Base-by-base conservation (phyloP, 2,888 invertebrate genomes). In the Parnassius orleans region DNA sequence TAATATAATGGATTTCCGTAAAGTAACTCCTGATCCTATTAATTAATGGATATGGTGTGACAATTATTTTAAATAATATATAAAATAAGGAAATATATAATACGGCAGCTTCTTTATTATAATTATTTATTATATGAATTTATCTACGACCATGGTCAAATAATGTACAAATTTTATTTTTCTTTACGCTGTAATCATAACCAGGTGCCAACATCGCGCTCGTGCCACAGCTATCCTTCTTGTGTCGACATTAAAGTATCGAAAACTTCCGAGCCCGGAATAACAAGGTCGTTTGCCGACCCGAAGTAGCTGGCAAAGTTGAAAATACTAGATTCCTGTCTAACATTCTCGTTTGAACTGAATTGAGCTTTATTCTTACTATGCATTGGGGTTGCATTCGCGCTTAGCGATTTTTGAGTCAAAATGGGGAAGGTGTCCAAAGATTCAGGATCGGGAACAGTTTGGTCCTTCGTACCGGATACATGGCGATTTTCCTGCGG, bases 291-390 rank as follows among this genome's bases (percentile, higher is more conserved):
- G 51, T 91, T 90, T 52, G 92, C 91, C 3, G 87, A 86, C 1
- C 92, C 89, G 73, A 95, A 95, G 77, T 95, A 95, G 74, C 93
- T 95, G 0, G 94, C 90, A 69, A 94, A 94, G 69, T 93, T 93
- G 71, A 94, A 94, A 64, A 93, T 87, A 70, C 88, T 83, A 2
- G 87, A 86, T 33, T 87, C 87, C 44, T 81, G 78, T 46, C 83
- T 76, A 1, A 90, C 74, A 63, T 92, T 90, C 62, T 92, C 92
- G 11, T 81, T 87, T 10, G 92, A 92, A 2, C 86, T 84, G 61
- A 92, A 92, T 65, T 90, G 89, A 67, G 86, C 74, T 58, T 82
- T 88, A 76, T 82, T 83, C 19, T 74, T 80, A 57, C 76, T 83
- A 48, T 86, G 91, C 83, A 85, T 81, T 60, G 92, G 91, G 7